phyloP scores from a whole-genome alignment of 2,888 invertebrate species.

The Teinopalpus imperialis region DNA sequence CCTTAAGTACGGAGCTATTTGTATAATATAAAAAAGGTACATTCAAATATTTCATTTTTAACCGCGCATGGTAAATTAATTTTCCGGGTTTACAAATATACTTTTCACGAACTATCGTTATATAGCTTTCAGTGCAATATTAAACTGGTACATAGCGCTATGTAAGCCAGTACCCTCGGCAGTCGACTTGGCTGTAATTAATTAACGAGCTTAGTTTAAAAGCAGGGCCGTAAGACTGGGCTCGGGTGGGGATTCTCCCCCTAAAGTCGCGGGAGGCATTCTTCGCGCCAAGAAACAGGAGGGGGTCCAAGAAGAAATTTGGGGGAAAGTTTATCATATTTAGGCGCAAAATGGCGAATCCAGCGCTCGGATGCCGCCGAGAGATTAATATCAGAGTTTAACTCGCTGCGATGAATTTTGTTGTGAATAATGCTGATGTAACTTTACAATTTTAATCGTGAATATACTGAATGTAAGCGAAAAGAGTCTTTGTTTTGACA shows the following conservation, averaged over 20 bases:
- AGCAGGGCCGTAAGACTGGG: slow-evolving; percentile 81
- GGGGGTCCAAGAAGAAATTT: slow-evolving; percentile 73
- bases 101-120: slow-evolving; percentile 19
- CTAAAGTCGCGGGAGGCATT: slow-evolving; percentile 43
- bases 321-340: slow-evolving; percentile 82
- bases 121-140: slow-evolving; percentile 55
- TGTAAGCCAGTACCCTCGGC: slow-evolving; percentile 70
- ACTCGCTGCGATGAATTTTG: slow-evolving; percentile 76
- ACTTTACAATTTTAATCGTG: slow-evolving; percentile 58
- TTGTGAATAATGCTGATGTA: slow-evolving; percentile 70
- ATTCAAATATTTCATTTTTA: too few species aligned
- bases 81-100: too few species aligned
- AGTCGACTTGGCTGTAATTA: slow-evolving; percentile 81
- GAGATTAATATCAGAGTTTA: slow-evolving; percentile 81
- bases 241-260: slow-evolving; percentile 53
- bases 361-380: slow-evolving; percentile 74
- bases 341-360: slow-evolving; percentile 82
- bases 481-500: slow-evolving; percentile 20
- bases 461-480: slow-evolving; percentile 32
- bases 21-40: too few species aligned
- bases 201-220: slow-evolving; percentile 83
- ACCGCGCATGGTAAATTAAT: too few species aligned
- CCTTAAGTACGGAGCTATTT: too few species aligned
- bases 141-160: slow-evolving; percentile 76
- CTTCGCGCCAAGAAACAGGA: slow-evolving; percentile 55